phyloP scores from a whole-genome alignment of 1,140 invertebrate species.

The Dendroctonus ponderosae region DNA sequence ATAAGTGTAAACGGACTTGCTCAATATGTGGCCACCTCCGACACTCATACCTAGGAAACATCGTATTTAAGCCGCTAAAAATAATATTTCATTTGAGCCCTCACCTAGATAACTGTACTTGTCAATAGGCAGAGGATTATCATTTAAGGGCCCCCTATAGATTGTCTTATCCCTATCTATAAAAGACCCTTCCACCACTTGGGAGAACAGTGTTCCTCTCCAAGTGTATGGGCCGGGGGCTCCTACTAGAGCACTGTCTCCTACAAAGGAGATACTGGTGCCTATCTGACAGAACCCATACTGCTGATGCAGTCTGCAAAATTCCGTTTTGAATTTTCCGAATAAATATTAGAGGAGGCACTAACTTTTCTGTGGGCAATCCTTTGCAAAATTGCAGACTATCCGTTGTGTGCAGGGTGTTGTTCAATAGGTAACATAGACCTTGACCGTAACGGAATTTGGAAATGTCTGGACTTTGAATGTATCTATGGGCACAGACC shows the following conservation, averaged over 20 bases:
- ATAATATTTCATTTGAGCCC: background rate
- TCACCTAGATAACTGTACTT: slow-evolving; percentile 87
- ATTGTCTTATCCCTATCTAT: slow-evolving; percentile 73
- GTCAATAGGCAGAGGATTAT: slow-evolving; percentile 68
- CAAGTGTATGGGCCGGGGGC: slow-evolving; percentile 85
- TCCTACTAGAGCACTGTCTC: slow-evolving; percentile 78
- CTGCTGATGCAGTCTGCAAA: slow-evolving; percentile 74
- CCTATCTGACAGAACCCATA: slow-evolving; percentile 92
- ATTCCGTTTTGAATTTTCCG: background rate
- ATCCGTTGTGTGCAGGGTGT: slow-evolving; percentile 67
- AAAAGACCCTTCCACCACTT: slow-evolving; percentile 72
- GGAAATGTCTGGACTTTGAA: slow-evolving; percentile 65
- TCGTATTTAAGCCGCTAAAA: background rate
- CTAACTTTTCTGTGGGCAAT: slow-evolving; percentile 67
- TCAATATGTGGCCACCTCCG: slow-evolving; percentile 75
- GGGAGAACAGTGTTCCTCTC: slow-evolving; percentile 83
- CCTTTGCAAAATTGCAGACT: slow-evolving; percentile 80
- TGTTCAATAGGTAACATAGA: slow-evolving; percentile 81
- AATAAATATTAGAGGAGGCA: slow-evolving; percentile 19
- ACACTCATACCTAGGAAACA: slow-evolving; percentile 76
- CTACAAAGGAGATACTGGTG: slow-evolving; percentile 75
- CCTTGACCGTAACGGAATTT: slow-evolving; percentile 83
- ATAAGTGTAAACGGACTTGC: slow-evolving; percentile 61
- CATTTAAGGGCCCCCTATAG: slow-evolving; percentile 72
- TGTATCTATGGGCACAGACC: slow-evolving; percentile 89